Evolutionary conservation across 2,888 invertebrate genomes (phyloP).

Genomic region (Cheilosia vulpina): DNA sequence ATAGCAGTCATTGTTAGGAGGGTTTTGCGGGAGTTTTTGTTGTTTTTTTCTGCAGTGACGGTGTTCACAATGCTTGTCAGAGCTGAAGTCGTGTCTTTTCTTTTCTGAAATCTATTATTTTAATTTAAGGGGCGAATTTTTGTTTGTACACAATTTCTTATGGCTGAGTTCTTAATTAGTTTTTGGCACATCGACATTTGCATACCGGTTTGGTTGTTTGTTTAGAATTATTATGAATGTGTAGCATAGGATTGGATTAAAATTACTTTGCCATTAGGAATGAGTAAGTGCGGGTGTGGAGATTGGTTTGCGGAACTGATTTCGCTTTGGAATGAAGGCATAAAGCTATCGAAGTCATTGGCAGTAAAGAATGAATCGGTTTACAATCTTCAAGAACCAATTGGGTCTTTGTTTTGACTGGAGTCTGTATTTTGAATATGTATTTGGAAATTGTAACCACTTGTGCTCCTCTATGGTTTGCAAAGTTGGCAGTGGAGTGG

Average conservation of each 20-base stretch:
- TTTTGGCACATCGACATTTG: conserved; percentile 5
- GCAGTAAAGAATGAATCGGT: too few relatives aligned
- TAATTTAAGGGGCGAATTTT: conserved; percentile 5
- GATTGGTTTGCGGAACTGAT: too few relatives aligned
- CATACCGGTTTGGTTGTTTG: background rate
- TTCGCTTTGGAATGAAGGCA: too few relatives aligned
- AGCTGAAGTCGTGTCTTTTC: conserved; percentile 12
- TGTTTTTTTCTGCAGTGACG: background rate
- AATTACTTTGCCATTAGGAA: background rate
- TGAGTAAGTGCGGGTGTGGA: too few relatives aligned
- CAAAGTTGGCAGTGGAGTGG: too few relatives aligned
- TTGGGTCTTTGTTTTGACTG: too few relatives aligned
- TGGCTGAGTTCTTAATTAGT: conserved; percentile 34
- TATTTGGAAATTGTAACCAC: too few relatives aligned
- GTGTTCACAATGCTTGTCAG: conserved; percentile 15
- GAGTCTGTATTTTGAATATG: too few relatives aligned
- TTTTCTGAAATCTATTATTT: conserved; percentile 1
- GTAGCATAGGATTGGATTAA: background rate
- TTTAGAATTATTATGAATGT: background rate
- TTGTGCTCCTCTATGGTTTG: too few relatives aligned
- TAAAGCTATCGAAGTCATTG: too few relatives aligned
- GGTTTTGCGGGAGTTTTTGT: background rate
- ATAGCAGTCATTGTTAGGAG: conserved; percentile 16
- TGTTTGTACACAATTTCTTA: background rate
- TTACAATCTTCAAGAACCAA: too few relatives aligned